Conservation (phyloP, 2,888 invertebrate genomes). For the Macrophya alboannulata region DNA sequence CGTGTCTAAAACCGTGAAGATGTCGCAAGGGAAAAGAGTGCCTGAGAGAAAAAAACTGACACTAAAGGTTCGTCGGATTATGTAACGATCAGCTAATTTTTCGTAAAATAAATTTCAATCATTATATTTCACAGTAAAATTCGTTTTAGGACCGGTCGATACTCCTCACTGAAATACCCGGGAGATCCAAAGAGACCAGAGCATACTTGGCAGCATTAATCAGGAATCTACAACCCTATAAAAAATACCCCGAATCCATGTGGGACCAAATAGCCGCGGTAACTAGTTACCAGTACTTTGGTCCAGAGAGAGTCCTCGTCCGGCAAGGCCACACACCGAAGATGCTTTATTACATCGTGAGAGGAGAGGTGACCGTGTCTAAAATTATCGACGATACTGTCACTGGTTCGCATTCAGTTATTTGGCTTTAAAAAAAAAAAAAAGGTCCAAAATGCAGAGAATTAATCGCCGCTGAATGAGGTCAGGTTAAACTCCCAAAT, state of each 20-base stretch:
- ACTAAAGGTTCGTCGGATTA: conserved; percentile 64
- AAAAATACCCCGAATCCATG: conserved; percentile 80
- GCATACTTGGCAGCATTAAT: conserved; percentile 68
- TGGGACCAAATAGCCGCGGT: conserved; percentile 84
- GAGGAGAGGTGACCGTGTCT: conserved; percentile 83
- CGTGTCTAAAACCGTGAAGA: conserved; percentile 65
- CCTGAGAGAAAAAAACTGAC: conserved; percentile 66
- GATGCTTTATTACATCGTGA: conserved; percentile 85
- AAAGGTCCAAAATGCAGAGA: not conserved
- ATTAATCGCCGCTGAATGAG: conserved; percentile 29
- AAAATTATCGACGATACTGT: conserved; percentile 81
- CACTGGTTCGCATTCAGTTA: conserved; percentile 70
- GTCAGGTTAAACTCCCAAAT: no score
- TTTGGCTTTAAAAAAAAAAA: not conserved
- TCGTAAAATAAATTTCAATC: not conserved
- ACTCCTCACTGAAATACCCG: conserved; percentile 64
- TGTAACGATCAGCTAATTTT: not conserved
- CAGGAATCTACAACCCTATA: conserved; percentile 69
- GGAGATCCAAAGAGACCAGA: conserved; percentile 65
- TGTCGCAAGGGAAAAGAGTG: conserved; percentile 63
- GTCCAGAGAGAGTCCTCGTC: conserved; percentile 83
- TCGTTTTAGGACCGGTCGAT: conserved; percentile 71
- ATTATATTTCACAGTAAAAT: conserved; percentile 9
- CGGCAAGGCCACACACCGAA: conserved; percentile 84
- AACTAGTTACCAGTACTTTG: conserved; percentile 84